Percentiles rank a stretch among this genome's conserved stretches.
These are phyloP conservation scores for Thamnophis elegans DNA, from an alignment of 2,797 vertebrate genomes.

Conservation along the genomic window DNA sequence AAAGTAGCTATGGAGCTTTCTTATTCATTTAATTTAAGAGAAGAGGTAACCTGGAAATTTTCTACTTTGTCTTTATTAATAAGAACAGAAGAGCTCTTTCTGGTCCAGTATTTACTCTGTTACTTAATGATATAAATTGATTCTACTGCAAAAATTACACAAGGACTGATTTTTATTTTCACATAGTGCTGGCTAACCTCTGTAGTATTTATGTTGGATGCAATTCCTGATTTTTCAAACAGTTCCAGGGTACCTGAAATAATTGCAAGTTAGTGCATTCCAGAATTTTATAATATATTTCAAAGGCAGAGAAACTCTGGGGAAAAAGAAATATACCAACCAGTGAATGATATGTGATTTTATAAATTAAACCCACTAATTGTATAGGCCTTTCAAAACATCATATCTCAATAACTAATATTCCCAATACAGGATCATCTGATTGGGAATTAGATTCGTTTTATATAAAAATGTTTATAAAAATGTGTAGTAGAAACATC, in stretches of 20 bases:
- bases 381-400: not conserved
- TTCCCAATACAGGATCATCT: not conserved
- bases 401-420: not conserved
- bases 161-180: not conserved
- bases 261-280: not conserved
- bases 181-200: not conserved
- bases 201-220: constrained; percentile 2
- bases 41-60: not conserved
- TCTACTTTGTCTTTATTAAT: constrained; percentile 19
- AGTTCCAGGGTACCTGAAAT: not conserved
- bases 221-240: not conserved
- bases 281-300: not conserved
- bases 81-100: constrained; percentile 19
- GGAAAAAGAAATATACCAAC: not conserved
- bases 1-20: not conserved
- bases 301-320: not conserved
- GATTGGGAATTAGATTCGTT: not conserved
- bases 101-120: constrained; percentile 6
- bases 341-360: not conserved
- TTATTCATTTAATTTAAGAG: not conserved
- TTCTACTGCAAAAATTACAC: not conserved
- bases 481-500: not conserved
- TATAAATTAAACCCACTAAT: not conserved
- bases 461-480: not conserved
- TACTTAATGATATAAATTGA: not conserved